Conservation (phyloP, 1,140 invertebrate species). For the Hypsibius dujardini region DNA sequence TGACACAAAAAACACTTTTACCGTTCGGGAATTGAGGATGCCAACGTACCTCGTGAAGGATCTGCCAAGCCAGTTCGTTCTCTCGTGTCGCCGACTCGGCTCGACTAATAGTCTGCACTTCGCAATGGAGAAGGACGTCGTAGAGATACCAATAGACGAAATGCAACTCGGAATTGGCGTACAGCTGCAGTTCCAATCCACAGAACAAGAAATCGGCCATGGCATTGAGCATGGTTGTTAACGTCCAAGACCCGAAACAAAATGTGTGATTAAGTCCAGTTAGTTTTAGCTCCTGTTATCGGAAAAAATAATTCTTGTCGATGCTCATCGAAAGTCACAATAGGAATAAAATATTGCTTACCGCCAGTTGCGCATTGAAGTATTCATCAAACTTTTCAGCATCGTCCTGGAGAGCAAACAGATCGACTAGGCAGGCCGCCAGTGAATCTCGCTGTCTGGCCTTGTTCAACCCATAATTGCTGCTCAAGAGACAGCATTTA, state of each 20-base stretch:
- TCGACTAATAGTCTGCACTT: neutral
- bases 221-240: conserved; percentile 83
- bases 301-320: neutral
- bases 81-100: neutral
- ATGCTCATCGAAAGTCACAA: neutral
- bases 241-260: conserved; percentile 83
- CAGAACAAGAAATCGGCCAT: conserved; percentile 86
- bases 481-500: no score
- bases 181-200: conserved; percentile 84
- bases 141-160: conserved; percentile 67
- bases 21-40: no score
- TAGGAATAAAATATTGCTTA: conserved; percentile 1
- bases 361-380: neutral
- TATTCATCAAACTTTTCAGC: conserved; percentile 28
- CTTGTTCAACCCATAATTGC: conserved; percentile 65
- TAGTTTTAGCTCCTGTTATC: neutral
- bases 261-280: neutral
- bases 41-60: neutral
- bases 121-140: neutral
- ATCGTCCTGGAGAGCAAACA: conserved; percentile 78
- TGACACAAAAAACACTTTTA: no score
- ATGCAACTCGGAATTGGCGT: conserved; percentile 86
- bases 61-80: neutral
- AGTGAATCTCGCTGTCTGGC: conserved; percentile 82
- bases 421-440: conserved; percentile 67